Evolutionary conservation across 37 sponge, comb jelly and placozoan species (phyloP), one percentile per base, ranked within the genome.

Genomic region (Ephydatia muelleri): DNA sequence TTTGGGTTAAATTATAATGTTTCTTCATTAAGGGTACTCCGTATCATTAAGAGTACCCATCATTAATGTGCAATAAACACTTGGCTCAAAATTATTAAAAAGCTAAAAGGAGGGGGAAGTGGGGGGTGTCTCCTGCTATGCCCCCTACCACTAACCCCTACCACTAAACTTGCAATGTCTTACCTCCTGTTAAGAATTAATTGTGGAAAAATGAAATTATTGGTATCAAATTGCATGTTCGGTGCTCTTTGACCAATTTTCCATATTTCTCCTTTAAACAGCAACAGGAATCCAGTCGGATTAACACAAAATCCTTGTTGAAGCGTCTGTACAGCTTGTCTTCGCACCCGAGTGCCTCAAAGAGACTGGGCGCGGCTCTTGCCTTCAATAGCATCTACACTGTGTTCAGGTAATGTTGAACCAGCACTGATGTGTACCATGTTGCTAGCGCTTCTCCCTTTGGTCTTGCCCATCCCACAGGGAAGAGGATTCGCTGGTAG

Each of bases 351-450:
- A 91, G 89, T 72, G 85, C 98, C 2, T n/a, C 87, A 66, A 95
- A 95, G 86, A 81, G 98, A 23, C 92, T 97, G 37, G 98, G 98
- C 8, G 98, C 98, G 37, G 92, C 96, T 36, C 78, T 95, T 36
- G 94, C 98, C 72, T 84, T 97, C 83, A 97, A 97, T 79, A 91
- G 76, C 67, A 91, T 97, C 78, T 97, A 97, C 88, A 91, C 94
- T 49, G 88, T 95, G 57, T 89, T 97, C 83, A 87, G 96, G 96
- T 96, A 5, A 3, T 74, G 25, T 21, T 25, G 21, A n/a, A 16
- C 25, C 8, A 5, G 70, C n/a, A 25, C 5, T 12, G 67, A 13
- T 38, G 49, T 73, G 38, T 76, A 76, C 12, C 37, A 28, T 28
- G 34, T 34, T 9, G 68, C 22, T 19, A 64, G 22, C 11, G 65